Base-by-base conservation (phyloP, 2,888 invertebrate genomes). In the Mythimna ferrago region DNA sequence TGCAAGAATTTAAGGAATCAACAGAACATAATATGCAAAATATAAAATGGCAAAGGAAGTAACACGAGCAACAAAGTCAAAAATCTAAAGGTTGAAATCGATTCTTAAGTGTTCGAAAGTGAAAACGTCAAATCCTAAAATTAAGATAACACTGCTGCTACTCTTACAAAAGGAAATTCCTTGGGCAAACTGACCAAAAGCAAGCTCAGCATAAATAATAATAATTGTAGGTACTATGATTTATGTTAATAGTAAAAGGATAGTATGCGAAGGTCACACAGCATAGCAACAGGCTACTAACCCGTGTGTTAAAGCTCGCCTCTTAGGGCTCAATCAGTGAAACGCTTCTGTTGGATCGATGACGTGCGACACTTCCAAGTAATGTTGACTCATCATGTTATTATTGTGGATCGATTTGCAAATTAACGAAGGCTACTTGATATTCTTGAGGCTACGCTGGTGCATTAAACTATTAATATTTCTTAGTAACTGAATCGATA, bases 361-460 rank as follows among this genome's bases (percentile, higher is more conserved):
- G 79, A 78, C 79, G 78, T 79, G 51, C 44, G 26, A 66, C 35
- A 66, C 48, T 80, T 63, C 82, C 65, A 78, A 80, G 65, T 65
- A 80, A 54, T 26, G 48, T 63, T 80, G 82, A 80, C n/a, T 82
- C 82, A 82, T 71, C 44, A 21, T 69, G 41, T 69, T 78, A 75
- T 78, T 71, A 81, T 75, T 63, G 63, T 68, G 66, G 65, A 83
- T 78, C 61, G 65, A 75, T 74, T 74, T 73, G 66, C 69, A 67
- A 71, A 68, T 71, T 65, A 21, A 75, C 35, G 6, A 48, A 38
- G 66, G 26, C 67, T 61, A 71, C 71, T 82, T 80, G 69, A 63
- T 64, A 82, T 79, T 70, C 64, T 41, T 2, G 16, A 62, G 61
- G 26, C 11, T 48, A 19, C 35, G n/a, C 10, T 16, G 56, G 56